Conservation (phyloP, 2,888 invertebrate species). For the Diachrysia chrysitis region DNA sequence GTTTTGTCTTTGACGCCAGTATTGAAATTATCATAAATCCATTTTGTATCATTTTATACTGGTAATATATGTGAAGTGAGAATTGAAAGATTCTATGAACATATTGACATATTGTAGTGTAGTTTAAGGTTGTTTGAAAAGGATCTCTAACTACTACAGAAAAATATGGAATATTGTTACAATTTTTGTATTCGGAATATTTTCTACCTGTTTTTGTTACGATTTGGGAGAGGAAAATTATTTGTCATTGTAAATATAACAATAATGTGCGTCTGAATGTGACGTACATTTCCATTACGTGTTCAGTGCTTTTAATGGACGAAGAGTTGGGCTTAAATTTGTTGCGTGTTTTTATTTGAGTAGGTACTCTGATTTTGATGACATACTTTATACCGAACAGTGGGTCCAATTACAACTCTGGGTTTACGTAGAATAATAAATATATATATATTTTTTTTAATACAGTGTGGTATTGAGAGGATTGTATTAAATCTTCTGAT, state of each 20-base stretch:
- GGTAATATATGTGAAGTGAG: constrained; percentile 31
- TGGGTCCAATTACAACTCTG: no score
- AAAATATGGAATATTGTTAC: background rate
- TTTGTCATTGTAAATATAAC: constrained; percentile 2
- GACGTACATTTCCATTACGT: constrained; percentile 4
- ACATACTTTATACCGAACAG: background rate
- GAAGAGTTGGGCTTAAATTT: background rate
- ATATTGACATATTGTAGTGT: background rate
- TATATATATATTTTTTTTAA: no score
- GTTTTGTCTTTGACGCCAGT: constrained; percentile 32
- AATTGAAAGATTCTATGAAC: constrained; percentile 6
- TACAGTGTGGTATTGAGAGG: no score
- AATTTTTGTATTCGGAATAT: background rate
- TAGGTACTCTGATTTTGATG: background rate
- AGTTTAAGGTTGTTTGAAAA: background rate
- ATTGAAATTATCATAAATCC: constrained; percentile 47
- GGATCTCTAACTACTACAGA: background rate
- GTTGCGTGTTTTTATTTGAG: background rate
- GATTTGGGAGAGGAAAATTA: background rate
- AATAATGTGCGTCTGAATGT: constrained; percentile 4
- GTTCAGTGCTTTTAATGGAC: constrained; percentile 3
- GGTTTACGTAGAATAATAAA: no score
- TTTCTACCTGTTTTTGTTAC: background rate
- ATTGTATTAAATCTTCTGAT: no score
- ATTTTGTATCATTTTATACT: constrained; percentile 23